Evolutionary conservation across 2,888 invertebrate species (phyloP).

Genomic region (Psylliodes chrysocephalus): DNA sequence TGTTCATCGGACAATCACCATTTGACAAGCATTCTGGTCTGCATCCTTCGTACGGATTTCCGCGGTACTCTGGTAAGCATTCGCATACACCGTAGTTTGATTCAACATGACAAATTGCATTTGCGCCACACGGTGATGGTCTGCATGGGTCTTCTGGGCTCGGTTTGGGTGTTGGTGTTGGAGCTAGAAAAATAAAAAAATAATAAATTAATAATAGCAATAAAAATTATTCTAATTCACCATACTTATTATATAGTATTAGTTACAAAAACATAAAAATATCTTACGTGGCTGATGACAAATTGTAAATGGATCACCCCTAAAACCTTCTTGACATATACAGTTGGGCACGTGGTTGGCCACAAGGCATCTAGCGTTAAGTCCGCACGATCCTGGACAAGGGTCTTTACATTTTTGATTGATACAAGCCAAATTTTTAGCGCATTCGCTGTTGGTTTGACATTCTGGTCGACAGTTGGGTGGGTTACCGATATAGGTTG

Average conservation of each 20-base stretch:
- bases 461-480: constrained; percentile 79
- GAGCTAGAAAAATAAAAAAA: constrained; percentile 54
- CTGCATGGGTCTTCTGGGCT: constrained; percentile 75
- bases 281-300: constrained; percentile 71
- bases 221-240: too few relatives aligned
- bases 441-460: constrained; percentile 77
- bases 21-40: constrained; percentile 88
- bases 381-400: constrained; percentile 79
- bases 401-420: constrained; percentile 79
- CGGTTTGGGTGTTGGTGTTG: constrained; percentile 62
- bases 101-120: constrained; percentile 80
- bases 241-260: constrained; percentile 21
- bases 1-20: constrained; percentile 83
- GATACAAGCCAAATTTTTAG: constrained; percentile 74
- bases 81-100: constrained; percentile 78
- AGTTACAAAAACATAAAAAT: constrained; percentile 43
- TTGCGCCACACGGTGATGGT: constrained; percentile 84
- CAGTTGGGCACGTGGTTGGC: constrained; percentile 81
- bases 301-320: constrained; percentile 74
- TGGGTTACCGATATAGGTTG: constrained; percentile 79
- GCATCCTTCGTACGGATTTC: constrained; percentile 81
- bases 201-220: background rate
- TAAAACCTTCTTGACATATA: constrained; percentile 73
- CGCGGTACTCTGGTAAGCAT: constrained; percentile 77
- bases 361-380: constrained; percentile 77